These are phyloP conservation scores for Prosapia bicincta DNA, from an alignment of 2,888 invertebrate genomes.

Conservation along the genomic window DNA sequence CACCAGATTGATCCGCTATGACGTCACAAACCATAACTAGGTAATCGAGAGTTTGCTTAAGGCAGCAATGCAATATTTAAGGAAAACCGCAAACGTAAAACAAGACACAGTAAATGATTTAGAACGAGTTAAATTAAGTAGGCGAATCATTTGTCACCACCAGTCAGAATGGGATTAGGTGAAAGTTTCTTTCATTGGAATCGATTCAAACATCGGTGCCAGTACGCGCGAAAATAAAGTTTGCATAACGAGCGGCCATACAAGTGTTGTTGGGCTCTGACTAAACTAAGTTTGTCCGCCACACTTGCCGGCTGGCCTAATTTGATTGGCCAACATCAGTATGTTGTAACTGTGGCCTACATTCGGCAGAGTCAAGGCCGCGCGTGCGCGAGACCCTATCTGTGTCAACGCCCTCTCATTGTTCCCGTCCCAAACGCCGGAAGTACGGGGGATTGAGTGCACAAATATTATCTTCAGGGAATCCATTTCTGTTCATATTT, in stretches of 20 bases:
- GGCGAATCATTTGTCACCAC: not conserved
- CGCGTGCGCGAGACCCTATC: not conserved
- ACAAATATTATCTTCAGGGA: not conserved
- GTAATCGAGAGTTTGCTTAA: too few relatives aligned
- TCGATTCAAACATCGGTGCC: not conserved
- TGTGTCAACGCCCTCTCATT: slow-evolving; percentile 2
- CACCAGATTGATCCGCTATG: too few relatives aligned
- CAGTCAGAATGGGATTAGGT: not conserved
- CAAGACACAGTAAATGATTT: too few relatives aligned
- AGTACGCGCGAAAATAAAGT: not conserved
- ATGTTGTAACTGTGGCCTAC: not conserved
- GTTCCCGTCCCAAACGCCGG: not conserved
- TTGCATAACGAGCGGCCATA: not conserved
- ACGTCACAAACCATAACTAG: too few relatives aligned
- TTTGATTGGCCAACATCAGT: not conserved
- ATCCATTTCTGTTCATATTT: too few relatives aligned
- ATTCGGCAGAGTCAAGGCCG: not conserved
- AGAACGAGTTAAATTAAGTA: not conserved
- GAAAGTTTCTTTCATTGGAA: not conserved
- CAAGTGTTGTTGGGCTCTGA: not conserved
- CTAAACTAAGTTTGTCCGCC: not conserved
- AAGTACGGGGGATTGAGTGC: not conserved
- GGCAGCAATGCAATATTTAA: too few relatives aligned
- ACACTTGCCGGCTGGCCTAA: not conserved
- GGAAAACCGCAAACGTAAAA: too few relatives aligned